Conservation (phyloP, 2,888 invertebrate genomes). For the Euzetes globulus region DNA sequence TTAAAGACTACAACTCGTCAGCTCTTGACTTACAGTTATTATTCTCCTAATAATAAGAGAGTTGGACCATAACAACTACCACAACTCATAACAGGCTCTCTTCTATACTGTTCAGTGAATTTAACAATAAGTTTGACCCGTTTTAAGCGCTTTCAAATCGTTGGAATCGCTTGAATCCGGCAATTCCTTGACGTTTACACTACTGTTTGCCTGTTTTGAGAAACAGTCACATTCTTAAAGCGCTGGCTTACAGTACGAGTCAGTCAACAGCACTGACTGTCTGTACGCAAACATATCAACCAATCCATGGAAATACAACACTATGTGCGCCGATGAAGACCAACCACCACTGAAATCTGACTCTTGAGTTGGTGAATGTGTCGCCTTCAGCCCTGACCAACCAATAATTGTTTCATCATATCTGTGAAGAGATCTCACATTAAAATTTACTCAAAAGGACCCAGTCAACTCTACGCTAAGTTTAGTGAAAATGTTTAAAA, state of each 20-base stretch:
- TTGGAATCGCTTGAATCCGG: background rate
- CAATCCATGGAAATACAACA: background rate
- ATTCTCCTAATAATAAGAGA: conserved; percentile 19
- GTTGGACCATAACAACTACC: conserved; percentile 12
- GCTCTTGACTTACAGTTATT: background rate
- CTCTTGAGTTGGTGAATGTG: background rate
- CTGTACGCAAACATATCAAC: background rate
- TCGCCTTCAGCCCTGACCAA: too few relatives aligned
- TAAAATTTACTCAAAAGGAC: too few relatives aligned
- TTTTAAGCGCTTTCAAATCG: background rate
- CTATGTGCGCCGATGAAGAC: background rate
- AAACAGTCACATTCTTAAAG: background rate
- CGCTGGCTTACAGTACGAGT: background rate
- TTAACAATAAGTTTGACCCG: conserved; percentile 26
- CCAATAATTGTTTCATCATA: too few relatives aligned
- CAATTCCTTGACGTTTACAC: background rate
- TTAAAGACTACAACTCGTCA: too few relatives aligned
- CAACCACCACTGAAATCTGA: background rate
- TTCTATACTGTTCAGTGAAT: conserved; percentile 12
- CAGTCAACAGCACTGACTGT: background rate
- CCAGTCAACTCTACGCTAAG: too few relatives aligned
- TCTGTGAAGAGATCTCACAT: too few relatives aligned
- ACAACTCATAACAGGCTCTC: conserved; percentile 17
- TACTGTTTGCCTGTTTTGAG: background rate
- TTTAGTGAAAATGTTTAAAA: too few relatives aligned